Evolutionary conservation across 2,888 invertebrate genomes (phyloP).

Genomic region (Agonopterix subpropinquella): DNA sequence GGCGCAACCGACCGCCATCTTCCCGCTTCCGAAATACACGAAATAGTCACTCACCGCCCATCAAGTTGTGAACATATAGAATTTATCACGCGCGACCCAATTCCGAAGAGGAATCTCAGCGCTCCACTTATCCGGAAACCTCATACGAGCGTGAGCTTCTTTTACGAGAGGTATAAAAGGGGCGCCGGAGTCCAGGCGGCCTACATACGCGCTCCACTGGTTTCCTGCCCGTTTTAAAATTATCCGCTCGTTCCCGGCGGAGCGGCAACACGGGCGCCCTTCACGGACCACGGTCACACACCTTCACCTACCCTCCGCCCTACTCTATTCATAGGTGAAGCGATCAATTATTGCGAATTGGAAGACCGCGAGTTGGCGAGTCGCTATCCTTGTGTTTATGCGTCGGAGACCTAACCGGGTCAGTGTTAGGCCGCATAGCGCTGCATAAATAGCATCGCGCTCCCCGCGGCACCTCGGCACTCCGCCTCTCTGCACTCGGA

Average conservation of each 20-base stretch:
- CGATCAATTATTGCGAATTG: slow-evolving; percentile 19
- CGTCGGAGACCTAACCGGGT: slow-evolving; percentile 62
- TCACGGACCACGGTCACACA: slow-evolving; percentile 53
- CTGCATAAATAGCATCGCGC: slow-evolving; percentile 61
- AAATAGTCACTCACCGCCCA: slow-evolving; percentile 13
- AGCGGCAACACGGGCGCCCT: slow-evolving; percentile 63
- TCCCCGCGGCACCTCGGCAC: slow-evolving; percentile 16
- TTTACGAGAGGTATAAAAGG: slow-evolving; percentile 58
- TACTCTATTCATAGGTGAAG: slow-evolving; percentile 12
- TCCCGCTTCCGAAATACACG: slow-evolving; percentile 53
- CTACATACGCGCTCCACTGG: slow-evolving; percentile 65
- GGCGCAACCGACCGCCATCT: slow-evolving; percentile 36
- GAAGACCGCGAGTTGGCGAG: slow-evolving; percentile 24
- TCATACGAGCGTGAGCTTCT: slow-evolving; percentile 31
- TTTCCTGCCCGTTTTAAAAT: slow-evolving; percentile 69
- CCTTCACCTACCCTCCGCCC: slow-evolving; percentile 21
- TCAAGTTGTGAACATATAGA: slow-evolving; percentile 27
- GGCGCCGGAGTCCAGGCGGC: slow-evolving; percentile 55
- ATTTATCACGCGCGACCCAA: slow-evolving; percentile 52
- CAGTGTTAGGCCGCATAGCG: slow-evolving; percentile 73
- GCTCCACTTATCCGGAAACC: slow-evolving; percentile 67
- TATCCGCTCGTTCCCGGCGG: slow-evolving; percentile 57
- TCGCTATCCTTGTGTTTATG: slow-evolving; percentile 61
- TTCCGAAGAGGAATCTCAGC: slow-evolving; percentile 47
- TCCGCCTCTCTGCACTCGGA: slow-evolving; percentile 22